Base-by-base conservation (phyloP, 2,888 invertebrate genomes). In the Drosophila ochracea region DNA sequence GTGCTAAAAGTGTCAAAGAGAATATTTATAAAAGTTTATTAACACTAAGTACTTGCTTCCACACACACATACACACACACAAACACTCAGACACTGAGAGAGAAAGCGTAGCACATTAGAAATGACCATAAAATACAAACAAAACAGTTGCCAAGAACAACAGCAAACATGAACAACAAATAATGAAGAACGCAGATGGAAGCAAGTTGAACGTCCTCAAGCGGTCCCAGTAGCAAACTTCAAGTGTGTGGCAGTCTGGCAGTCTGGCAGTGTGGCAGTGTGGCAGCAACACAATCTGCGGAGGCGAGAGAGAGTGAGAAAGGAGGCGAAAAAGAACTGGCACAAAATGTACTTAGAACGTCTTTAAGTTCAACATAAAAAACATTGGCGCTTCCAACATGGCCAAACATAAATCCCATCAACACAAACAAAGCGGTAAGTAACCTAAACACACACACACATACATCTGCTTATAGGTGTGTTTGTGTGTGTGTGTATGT, bases 1-100 rank as follows among this genome's bases (percentile, higher is more conserved):
- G 89, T 88, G 91, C 87, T 88, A 89, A 88, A 88, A 88, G 87
- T 90, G 87, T 88, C 87, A 90, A 88, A 90, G 87, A 87, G 91
- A 89, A 90, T 88, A 89, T 88, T 88, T 90, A 90, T 82, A 87
- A 87, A 87, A 87, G 87, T 87, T 87, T 90, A 87, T 87, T 90
- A 87, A 89, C 86, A 89, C 89, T 88, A 86, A 86, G 85, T 90
- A 86, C 85, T 90, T 76, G 43, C 52, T 60, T 66, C 66, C 77
- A 71, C 67, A 61, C 71, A 47, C 49, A n/a, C n/a, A n/a, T n/a
- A 47, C 49, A 50, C 62, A 39, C 68, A 39, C 41, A 39, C 55
- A 69, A 55, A 69, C 59, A 68, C 54, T 63, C 63, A n/a, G n/a
- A 47, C 21, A 50, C 53, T 30, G 50, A 39, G 52, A 57, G 28